Base-by-base conservation (phyloP, 2,888 invertebrate species). In the Drosophila borborema region DNA sequence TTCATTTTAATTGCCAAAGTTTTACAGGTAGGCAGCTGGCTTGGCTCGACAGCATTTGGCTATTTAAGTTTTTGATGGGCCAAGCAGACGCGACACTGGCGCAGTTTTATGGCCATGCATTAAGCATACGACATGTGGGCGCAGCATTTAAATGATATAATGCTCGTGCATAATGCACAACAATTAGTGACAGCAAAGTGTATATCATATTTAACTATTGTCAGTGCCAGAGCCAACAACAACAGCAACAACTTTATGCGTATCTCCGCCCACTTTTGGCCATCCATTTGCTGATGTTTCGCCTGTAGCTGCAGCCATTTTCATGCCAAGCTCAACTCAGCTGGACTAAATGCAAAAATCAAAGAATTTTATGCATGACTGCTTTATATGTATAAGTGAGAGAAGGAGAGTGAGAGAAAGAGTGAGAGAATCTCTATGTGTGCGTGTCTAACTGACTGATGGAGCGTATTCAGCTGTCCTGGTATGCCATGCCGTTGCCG, bases 81-180 rank as follows among this genome's bases (percentile, higher is more conserved):
- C 46, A 38, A 60, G 72, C 88, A 87, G 88, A 87, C 72, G 82
- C 80, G 81, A 76, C 63, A 53, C 49, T 49, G 23, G 20, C 45
- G 59, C 61, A 51, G 46, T 77, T 79, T 74, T 64, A 72, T 62
- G 53, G 40, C 23, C 67, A 45, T 60, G 56, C 89, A 88, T 83
- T 83, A 86, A 72, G 89, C 83, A 88, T 82, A 80, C 83, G 86
- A 82, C 89, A 77, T 70, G 66, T 77, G 75, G 65, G 75, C 54
- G 40, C 51, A 14, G 58, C 64, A 70, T 66, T 63, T 51, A 77
- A 64, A 76, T 86, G 64, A 71, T 59, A 66, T 64, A 68, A 75
- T 55, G 74, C 53, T 55, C 54, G 18, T 53, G 70, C 78, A 81
- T 81, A 78, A 87, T 82, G 76, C 72, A 77, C 59, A 85, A 79